These are phyloP conservation scores for Saguinus imperator DNA, from an alignment of 2,113 vertebrate genomes.

Conservation along the genomic window DNA sequence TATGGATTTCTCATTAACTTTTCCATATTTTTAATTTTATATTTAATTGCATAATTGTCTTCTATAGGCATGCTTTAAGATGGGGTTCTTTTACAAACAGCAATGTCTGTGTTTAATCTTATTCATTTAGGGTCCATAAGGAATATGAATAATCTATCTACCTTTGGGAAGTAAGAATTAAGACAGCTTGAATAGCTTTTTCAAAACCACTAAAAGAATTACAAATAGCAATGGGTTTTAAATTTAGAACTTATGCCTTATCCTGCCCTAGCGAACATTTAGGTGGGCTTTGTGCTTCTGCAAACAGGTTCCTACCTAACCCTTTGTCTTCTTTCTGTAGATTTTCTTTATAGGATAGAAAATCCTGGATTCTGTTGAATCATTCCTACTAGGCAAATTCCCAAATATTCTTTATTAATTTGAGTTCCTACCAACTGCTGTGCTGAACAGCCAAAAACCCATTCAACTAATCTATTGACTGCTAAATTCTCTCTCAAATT, in stretches of 20 bases:
- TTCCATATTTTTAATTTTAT: constrained; percentile 71
- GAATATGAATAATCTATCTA: constrained; percentile 21
- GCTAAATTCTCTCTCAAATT: constrained; percentile 38
- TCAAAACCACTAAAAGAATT: neutral
- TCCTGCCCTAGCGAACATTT: neutral
- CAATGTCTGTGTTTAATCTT: constrained; percentile 56
- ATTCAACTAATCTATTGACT: constrained; percentile 36
- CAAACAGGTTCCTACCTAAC: neutral
- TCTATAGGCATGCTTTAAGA: constrained; percentile 51
- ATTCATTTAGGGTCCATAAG: constrained; percentile 40
- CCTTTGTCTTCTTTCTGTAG: constrained; percentile 3
- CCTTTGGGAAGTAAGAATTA: neutral
- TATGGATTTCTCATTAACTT: constrained; percentile 76
- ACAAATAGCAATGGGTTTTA: neutral
- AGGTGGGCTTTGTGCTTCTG: neutral
- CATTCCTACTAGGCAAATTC: constrained; percentile 36
- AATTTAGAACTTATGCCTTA: neutral
- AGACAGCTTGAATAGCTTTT: neutral
- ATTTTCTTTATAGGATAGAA: neutral
- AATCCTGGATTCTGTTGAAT: constrained; percentile 43
- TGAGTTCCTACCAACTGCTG: constrained; percentile 58
- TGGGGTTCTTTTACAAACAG: constrained; percentile 52
- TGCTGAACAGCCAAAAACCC: constrained; percentile 44
- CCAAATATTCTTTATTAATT: constrained; percentile 67
- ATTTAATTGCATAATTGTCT: constrained; percentile 73